Evolutionary conservation across 2,797 vertebrate genomes (phyloP), one percentile per base, ranked within the genome.

Genomic region (Valencia hispanica): DNA sequence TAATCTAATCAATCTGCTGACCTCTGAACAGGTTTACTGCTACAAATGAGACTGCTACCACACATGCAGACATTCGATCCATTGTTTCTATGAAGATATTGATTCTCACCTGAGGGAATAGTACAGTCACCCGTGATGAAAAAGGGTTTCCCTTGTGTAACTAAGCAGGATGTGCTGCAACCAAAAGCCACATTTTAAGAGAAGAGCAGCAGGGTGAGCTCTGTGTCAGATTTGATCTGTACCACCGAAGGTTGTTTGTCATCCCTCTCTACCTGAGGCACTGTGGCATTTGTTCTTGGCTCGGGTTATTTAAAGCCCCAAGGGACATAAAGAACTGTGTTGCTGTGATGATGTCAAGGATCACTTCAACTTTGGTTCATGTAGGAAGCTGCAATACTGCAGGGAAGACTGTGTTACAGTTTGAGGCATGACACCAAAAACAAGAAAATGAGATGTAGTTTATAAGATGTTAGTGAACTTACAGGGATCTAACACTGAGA

Each of bases 201-300:
- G 80, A 83, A 59, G 87, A 85, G 80, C 88, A 90, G 55, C 30
- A 39, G 84, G 90, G 85, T 82, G 83, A 86, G 82, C 79, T 57
- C 72, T 4, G 70, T 82, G 92, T 93, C 92, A 84, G 74, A 87
- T 77, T 74, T 72, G 84, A 92, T 91, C 85, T 87, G 79, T 78
- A 68, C 59, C 53, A 68, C 85, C 77, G 79, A 73, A 86, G 85
- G 86, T 76, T 88, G 86, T 89, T 88, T 86, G 88, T 91, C 88
- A 89, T 84, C 78, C 36, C 55, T 9, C 45, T 68, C 71, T 75
- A 88, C 87, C 88, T 77, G 74, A 66, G 86, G 83, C 90, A 84
- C 30, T 47, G 70, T 91, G 92, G 89, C 92, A 93, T 92, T 93
- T 93, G 84, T 89, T 87, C 86, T 89, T 73, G 73, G 84, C 82